Percentiles rank a stretch among this genome's conserved stretches.
These are phyloP conservation scores for Cossypha niveicapilla DNA, from an alignment of 2,797 vertebrate genomes.

Conservation along the genomic window DNA sequence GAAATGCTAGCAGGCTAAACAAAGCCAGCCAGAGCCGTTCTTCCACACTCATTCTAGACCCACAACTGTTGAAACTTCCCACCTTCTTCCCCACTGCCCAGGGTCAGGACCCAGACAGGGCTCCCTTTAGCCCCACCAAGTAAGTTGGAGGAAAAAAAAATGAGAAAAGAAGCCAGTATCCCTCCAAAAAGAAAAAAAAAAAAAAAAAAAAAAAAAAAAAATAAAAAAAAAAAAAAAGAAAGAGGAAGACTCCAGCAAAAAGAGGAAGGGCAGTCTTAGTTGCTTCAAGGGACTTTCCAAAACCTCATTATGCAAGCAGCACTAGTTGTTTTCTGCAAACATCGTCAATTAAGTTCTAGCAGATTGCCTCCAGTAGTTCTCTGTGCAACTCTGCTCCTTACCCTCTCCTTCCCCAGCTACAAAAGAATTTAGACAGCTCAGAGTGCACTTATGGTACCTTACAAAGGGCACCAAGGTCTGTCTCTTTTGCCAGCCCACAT, in stretches of 20 bases:
- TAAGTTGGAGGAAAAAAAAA: not conserved
- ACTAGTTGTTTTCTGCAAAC: not conserved
- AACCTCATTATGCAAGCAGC: not conserved
- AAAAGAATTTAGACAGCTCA: not conserved
- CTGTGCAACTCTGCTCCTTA: not conserved
- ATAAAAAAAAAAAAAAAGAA: not conserved
- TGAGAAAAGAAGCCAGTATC: not conserved
- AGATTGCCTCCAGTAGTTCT: not conserved
- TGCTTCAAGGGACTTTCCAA: not conserved
- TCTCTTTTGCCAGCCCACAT: fast-evolving
- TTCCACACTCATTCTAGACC: not conserved
- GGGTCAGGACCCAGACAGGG: not conserved
- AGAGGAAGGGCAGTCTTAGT: not conserved
- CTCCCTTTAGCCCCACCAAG: not conserved
- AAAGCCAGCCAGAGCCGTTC: not conserved
- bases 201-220: fast-evolving
- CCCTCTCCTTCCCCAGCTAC: not conserved
- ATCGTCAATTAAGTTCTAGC: not conserved
- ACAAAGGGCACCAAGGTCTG: not conserved
- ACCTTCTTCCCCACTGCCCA: not conserved
- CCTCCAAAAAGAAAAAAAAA: fast-evolving
- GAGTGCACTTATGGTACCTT: not conserved
- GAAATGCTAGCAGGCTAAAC: conserved; percentile 29
- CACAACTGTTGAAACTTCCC: not conserved
- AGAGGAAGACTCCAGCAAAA: not conserved